Evolutionary conservation across 2,888 invertebrate genomes (phyloP).

Genomic region (Hirtodrosophila histrioides): DNA sequence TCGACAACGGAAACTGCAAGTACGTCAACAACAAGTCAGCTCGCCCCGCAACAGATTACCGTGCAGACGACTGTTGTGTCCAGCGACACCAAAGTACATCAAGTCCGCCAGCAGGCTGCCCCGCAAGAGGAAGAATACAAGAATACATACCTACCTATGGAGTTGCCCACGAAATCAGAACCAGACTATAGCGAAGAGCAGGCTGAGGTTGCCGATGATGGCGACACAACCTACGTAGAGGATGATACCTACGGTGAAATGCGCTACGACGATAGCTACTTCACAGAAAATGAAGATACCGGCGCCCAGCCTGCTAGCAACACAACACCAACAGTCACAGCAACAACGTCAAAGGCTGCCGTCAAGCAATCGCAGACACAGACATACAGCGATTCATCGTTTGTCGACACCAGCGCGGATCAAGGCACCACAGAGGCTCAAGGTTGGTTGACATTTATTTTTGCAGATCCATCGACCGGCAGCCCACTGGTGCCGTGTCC

Average conservation of each 20-base stretch:
- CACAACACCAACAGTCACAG: constrained; percentile 65
- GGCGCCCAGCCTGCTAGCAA: constrained; percentile 71
- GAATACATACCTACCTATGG: constrained; percentile 84
- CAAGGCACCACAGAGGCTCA: constrained; percentile 84
- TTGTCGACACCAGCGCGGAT: constrained; percentile 83
- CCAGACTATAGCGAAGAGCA: constrained; percentile 88
- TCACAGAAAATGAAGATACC: constrained; percentile 84
- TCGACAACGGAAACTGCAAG: constrained; percentile 85
- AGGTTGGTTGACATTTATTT: constrained; percentile 82
- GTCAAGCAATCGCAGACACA: constrained; percentile 76
- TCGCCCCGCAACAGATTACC: constrained; percentile 64
- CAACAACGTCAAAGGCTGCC: constrained; percentile 83
- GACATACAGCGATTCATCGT: constrained; percentile 82
- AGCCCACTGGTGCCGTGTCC: not conserved
- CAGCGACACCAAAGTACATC: constrained; percentile 54
- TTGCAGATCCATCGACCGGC: constrained; percentile 18
- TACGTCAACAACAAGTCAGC: constrained; percentile 71
- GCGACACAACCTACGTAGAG: constrained; percentile 88
- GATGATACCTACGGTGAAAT: constrained; percentile 89
- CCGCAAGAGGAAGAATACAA: constrained; percentile 83
- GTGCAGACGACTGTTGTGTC: constrained; percentile 65
- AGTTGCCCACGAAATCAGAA: constrained; percentile 88
- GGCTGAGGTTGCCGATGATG: constrained; percentile 88
- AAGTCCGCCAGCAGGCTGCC: constrained; percentile 66
- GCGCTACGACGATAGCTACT: constrained; percentile 85